These are phyloP conservation scores for Ctenosaura bakeri DNA, from an alignment of 2,797 vertebrate genomes.

Conservation along the genomic window DNA sequence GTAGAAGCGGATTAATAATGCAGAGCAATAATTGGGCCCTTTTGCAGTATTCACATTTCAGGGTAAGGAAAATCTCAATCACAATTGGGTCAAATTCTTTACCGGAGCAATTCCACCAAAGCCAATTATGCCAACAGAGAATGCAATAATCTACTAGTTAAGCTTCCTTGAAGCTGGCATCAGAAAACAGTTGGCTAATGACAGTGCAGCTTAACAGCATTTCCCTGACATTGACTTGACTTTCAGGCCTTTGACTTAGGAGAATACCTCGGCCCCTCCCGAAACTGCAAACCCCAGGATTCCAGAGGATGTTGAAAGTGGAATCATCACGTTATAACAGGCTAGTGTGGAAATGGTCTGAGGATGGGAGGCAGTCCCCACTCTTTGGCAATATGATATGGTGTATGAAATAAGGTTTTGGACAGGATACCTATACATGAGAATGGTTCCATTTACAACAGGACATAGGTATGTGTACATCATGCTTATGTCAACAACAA, in stretches of 20 bases:
- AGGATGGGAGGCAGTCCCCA: too few relatives aligned
- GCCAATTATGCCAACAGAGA: constrained; percentile 40
- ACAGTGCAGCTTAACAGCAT: constrained; percentile 16
- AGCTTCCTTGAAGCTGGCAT: constrained; percentile 28
- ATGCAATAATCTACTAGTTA: constrained; percentile 42
- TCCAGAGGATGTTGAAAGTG: too few relatives aligned
- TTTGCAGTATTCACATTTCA: constrained; percentile 58
- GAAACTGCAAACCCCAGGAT: too few relatives aligned
- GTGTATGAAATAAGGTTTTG: too few relatives aligned
- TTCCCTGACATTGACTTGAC: constrained; percentile 30
- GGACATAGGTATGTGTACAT: too few relatives aligned
- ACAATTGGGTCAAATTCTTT: constrained; percentile 51
- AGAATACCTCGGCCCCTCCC: too few relatives aligned
- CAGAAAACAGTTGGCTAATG: constrained; percentile 41
- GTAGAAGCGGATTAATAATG: constrained; percentile 65
- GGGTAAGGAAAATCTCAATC: constrained; percentile 53
- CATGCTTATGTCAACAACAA: too few relatives aligned
- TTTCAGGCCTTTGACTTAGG: background rate
- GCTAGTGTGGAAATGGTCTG: too few relatives aligned
- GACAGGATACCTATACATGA: too few relatives aligned
- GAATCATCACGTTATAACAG: too few relatives aligned
- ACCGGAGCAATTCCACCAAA: constrained; percentile 58
- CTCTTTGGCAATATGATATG: too few relatives aligned
- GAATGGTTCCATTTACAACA: too few relatives aligned
- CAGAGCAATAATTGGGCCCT: constrained; percentile 68